Evolutionary conservation across 2,888 invertebrate genomes (phyloP), one percentile per base, ranked within the genome.

Genomic region (Homarus gammarus): DNA sequence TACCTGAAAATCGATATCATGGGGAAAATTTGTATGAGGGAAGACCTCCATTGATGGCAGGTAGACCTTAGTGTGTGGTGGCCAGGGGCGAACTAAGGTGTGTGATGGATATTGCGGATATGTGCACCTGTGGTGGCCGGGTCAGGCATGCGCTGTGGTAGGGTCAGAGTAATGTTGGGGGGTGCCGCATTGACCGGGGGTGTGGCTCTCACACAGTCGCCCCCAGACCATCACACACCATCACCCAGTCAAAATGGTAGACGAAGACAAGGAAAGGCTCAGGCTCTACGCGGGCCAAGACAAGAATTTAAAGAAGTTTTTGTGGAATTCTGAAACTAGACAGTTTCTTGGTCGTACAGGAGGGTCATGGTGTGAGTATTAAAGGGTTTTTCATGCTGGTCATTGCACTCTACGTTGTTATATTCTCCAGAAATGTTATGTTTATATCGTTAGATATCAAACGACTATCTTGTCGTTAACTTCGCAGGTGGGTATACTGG

Each of bases 301-400:
- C 2, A 12, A 15, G 6, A 56, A 31, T 49, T 96, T 97, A 95
- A 96, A 95, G 94, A 95, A 95, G 93, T 98, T 98, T 95, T 94
- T 98, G 93, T 98, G 97, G 96, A 97, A 99, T 95, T 96, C 97
- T 93, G 98, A 98, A 95, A 98, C 98, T 92, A 96, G 96, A 93
- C 97, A 97, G 95, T 96, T 98, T 94, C 95, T 98, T 93, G 98
- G 98, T 93, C 96, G 98, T 93, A 98, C 98, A 92, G 98, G 97
- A 93, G 95, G 96, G 93, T 98, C 98, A 95, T 99, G 98, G 98
- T 97, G 98, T 98, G 94, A 87, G 87, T 87, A 87, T 31, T n/a
- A 15, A n/a, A 38, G 8, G 18, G 38, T 18, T 49, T n/a, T 44
- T 44, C 49, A n/a, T n/a, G n/a, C n/a, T n/a, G n/a, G n/a, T n/a